Evolutionary conservation across 2,797 vertebrate genomes (phyloP), one percentile per base, ranked within the genome.

Genomic region (Halcyon leucocephala): DNA sequence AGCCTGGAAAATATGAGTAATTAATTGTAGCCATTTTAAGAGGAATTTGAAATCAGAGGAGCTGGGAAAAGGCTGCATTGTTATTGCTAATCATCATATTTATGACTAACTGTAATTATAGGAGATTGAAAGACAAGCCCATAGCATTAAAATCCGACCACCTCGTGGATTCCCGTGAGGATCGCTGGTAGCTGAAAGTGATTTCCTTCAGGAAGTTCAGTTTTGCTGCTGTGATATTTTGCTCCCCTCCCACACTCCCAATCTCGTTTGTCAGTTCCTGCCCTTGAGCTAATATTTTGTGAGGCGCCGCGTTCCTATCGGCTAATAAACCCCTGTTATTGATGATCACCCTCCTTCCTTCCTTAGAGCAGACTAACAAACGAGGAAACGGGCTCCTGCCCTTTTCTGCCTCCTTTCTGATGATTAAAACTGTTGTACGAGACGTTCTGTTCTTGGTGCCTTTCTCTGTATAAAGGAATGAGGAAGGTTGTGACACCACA

Each of bases 31-130:
- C 94, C 93, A 77, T 88, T 90, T 93, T 57, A 88, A 88, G 90
- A 87, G 90, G 94, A 92, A 64, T 86, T 91, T 13, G 41, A 95
- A 96, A 95, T 93, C 90, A 92, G 94, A 94, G 88, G 90, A 92
- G 90, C 94, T 94, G 91, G 61, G 93, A 90, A 90, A 84, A 80
- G 81, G 93, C 96, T 92, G 69, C 89, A 85, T 94, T 97, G 94
- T 97, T 95, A 82, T 81, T 96, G 86, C 86, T 95, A 92, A 97
- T 97, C 90, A 95, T 94, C 93, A 71, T 95, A 96, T 96, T 97
- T 96, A 89, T 95, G 95, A 95, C 94, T 90, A 78, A 70, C 62
- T 79, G 66, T 94, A 96, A 96, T 97, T 97, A 95, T 25, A 54
- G 92, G 74, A 90, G 94, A 76, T 87, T 61, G 90, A 85, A 82